Evolutionary conservation across 2,113 vertebrate species (phyloP).

Genomic region (Chionomys nivalis): DNA sequence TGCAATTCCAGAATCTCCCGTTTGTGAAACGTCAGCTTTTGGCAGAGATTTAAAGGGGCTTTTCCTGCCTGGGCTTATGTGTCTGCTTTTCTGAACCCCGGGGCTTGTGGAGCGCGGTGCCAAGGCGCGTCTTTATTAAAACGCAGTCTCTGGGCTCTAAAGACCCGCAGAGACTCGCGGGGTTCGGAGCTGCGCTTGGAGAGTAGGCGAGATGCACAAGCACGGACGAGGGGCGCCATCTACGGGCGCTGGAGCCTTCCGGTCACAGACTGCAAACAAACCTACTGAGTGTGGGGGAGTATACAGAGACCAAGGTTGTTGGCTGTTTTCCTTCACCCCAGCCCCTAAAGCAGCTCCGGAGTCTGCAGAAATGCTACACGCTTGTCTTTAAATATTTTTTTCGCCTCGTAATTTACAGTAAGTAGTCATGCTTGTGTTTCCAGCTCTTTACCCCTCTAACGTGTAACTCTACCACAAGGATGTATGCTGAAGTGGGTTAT

Average conservation of each 20-base stretch:
- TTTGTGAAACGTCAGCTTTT: not conserved
- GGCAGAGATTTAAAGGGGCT: not conserved
- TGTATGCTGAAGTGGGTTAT: not conserved
- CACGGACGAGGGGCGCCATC: slow-evolving; percentile 78
- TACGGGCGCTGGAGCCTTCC: slow-evolving; percentile 7
- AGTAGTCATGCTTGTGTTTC: fast-evolving
- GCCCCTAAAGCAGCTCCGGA: not conserved
- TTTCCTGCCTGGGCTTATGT: not conserved
- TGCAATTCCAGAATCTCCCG: not conserved
- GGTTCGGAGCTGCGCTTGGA: not conserved
- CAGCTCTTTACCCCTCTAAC: not conserved
- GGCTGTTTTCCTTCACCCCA: not conserved
- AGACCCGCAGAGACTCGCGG: not conserved
- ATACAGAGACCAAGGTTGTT: not conserved
- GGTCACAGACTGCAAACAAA: not conserved
- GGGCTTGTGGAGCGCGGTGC: not conserved
- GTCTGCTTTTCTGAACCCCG: slow-evolving; percentile 7
- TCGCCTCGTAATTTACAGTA: fast-evolving
- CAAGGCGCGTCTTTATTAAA: not conserved
- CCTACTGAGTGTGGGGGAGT: fast-evolving
- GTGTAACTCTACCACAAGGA: not conserved
- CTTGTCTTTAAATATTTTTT: fast-evolving
- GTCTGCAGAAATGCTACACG: not conserved
- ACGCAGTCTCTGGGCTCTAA: not conserved
- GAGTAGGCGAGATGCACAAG: not conserved